These are phyloP conservation scores for Drosophila planitibia DNA, from an alignment of 2,888 invertebrate genomes.

Conservation along the genomic window DNA sequence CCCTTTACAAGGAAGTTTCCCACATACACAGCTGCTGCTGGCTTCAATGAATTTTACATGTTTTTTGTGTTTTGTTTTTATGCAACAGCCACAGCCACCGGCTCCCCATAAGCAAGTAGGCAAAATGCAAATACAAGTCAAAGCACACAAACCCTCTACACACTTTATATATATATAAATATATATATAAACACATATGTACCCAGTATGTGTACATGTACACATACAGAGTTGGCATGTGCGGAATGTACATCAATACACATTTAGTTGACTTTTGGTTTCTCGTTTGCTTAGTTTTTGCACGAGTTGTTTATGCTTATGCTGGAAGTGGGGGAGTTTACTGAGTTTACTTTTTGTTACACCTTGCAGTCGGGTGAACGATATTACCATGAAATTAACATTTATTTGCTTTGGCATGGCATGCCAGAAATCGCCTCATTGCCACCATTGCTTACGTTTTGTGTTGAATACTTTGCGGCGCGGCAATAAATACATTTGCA, in stretches of 20 bases:
- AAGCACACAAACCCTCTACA: slow-evolving; percentile 22
- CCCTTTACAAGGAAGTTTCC: not conserved
- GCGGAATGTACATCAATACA: slow-evolving; percentile 46
- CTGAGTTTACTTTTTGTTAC: slow-evolving; percentile 44
- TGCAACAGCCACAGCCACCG: slow-evolving; percentile 38
- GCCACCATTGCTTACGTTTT: slow-evolving; percentile 3
- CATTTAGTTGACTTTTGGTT: slow-evolving; percentile 69
- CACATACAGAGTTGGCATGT: slow-evolving; percentile 10
- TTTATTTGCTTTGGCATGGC: slow-evolving; percentile 70
- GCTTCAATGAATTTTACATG: slow-evolving; percentile 73
- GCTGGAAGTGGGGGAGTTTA: not conserved
- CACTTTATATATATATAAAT: not conserved
- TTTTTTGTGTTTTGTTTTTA: slow-evolving; percentile 62
- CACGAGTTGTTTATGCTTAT: slow-evolving; percentile 38
- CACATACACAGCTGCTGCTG: slow-evolving; percentile 39
- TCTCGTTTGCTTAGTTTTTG: slow-evolving; percentile 37
- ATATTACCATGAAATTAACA: slow-evolving; percentile 78
- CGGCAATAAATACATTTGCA: slow-evolving; percentile 75
- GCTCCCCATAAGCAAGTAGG: slow-evolving; percentile 26
- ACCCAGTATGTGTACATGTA: not conserved
- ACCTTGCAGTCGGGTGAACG: slow-evolving; percentile 63
- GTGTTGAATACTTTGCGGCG: slow-evolving; percentile 46
- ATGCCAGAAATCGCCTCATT: not conserved
- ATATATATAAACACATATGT: not conserved
- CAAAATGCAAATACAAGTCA: slow-evolving; percentile 59